These are phyloP conservation scores for Apamea sordens DNA, from an alignment of 2,888 invertebrate species.

Conservation along the genomic window DNA sequence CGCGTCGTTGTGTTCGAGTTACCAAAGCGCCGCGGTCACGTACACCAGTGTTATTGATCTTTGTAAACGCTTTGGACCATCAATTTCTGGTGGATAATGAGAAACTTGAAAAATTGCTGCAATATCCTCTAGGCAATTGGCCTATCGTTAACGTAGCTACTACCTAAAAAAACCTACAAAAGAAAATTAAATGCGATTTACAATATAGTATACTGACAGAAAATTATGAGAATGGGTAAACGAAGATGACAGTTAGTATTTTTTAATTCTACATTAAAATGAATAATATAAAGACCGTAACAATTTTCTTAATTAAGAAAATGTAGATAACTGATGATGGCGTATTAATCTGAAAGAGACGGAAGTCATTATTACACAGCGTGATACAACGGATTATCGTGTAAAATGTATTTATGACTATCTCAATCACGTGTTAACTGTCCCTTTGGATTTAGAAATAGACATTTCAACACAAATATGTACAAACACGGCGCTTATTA, in stretches of 20 bases:
- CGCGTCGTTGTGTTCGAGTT: constrained; percentile 66
- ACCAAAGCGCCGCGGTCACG: constrained; percentile 59
- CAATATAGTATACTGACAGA: constrained; percentile 2
- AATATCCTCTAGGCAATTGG: constrained; percentile 24
- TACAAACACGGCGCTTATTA: constrained; percentile 11
- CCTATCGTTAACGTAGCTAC: background rate
- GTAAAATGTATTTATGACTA: constrained; percentile 50
- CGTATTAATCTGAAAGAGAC: constrained; percentile 50
- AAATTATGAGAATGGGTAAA: constrained; percentile 18
- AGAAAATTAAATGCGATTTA: constrained; percentile 19
- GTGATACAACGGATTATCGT: constrained; percentile 54
- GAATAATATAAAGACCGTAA: constrained; percentile 5
- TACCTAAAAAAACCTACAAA: background rate
- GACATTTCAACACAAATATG: background rate
- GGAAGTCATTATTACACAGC: constrained; percentile 63
- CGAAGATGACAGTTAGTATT: constrained; percentile 21
- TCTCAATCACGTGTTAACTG: constrained; percentile 54
- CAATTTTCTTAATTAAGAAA: constrained; percentile 48
- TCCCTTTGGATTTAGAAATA: constrained; percentile 42
- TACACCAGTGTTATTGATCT: constrained; percentile 65
- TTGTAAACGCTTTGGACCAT: constrained; percentile 53
- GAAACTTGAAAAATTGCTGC: constrained; percentile 46
- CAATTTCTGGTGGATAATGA: constrained; percentile 42
- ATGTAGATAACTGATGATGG: constrained; percentile 37
- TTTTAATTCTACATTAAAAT: constrained; percentile 22